phyloP scores from a whole-genome alignment of 2,888 invertebrate species.

The Miltochrista miniata region DNA sequence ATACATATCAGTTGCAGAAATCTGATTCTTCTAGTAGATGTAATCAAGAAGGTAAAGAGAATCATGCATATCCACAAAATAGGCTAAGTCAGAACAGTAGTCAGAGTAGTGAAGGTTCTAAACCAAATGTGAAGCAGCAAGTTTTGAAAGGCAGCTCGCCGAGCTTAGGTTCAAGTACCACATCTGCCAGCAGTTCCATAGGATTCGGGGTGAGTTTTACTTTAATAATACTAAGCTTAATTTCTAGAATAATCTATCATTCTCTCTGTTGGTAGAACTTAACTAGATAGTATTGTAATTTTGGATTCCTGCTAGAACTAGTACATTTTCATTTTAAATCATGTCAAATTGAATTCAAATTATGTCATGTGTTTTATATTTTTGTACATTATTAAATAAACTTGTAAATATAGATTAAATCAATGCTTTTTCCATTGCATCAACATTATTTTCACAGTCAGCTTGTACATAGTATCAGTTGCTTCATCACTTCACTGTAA shows the following conservation, averaged over 20 bases:
- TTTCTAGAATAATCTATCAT: no score
- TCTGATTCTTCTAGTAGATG: conserved; percentile 79
- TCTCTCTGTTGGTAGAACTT: no score
- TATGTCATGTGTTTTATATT: no score
- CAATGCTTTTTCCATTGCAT: background rate
- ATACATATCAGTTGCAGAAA: conserved; percentile 81
- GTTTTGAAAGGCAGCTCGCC: conserved; percentile 70
- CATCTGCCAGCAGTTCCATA: conserved; percentile 64
- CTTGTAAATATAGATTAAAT: background rate
- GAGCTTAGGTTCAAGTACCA: conserved; percentile 65
- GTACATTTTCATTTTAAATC: no score
- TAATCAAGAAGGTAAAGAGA: conserved; percentile 81
- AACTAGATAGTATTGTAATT: no score
- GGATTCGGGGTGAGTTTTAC: conserved; percentile 75
- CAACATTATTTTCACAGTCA: background rate
- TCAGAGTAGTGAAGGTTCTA: conserved; percentile 68
- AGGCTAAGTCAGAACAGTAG: conserved; percentile 73
- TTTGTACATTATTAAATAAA: no score
- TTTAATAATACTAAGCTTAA: background rate
- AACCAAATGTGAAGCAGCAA: conserved; percentile 61
- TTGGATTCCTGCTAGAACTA: no score
- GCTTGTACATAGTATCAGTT: background rate
- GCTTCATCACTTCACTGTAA: conserved; percentile 63
- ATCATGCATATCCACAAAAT: conserved; percentile 81
- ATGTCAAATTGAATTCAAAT: no score